Base-by-base conservation (phyloP, 2,888 invertebrate species). In the Kuschelorhynchus macadamiae region DNA sequence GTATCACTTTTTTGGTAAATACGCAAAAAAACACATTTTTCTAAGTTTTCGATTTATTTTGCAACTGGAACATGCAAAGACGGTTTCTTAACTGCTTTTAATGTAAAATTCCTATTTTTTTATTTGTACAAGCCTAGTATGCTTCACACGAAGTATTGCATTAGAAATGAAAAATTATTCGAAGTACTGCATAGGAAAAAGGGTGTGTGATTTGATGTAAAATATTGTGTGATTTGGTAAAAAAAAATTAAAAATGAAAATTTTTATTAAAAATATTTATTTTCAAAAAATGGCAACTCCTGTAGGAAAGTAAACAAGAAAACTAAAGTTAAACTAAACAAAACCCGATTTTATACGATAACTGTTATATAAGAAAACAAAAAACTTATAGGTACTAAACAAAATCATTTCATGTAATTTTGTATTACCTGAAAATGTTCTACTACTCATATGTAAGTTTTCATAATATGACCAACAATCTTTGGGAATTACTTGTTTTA, bases 401-500 rank as follows among this genome's bases (percentile, higher is more conserved):
- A 44, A 44, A 44, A 44, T 44, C 44, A 9, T 18, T 9, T 44
- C 18, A 11, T 14, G 16, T 44, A 4, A 11, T 44, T 4, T 5
- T 5, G 4, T 17, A 18, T 17, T 17, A 17, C 44, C 16, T 44
- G 11, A 44, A 44, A 44, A 44, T 9, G 2, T 39, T 39, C 39
- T 39, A n/a, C 39, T 39, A 39, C 11, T n/a, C 32, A 9, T 32
- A 32, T 32, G 32, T 9, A 32, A 32, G 32, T 32, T 32, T 32
- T 32, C 32, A 9, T 32, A 41, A 14, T 17, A 44, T 17, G 16
- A 5, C 44, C 5, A 44, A 14, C 44, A 44, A 11, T 44, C 16
- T 18, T 44, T 44, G 16, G 16, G 44, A 44, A 44, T 44, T 5
- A 44, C 44, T 2, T 52, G 49, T 11, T 61, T 52, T 61, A 61